Conservation (phyloP, 2,113 vertebrate species). For the Scomber japonicus region DNA sequence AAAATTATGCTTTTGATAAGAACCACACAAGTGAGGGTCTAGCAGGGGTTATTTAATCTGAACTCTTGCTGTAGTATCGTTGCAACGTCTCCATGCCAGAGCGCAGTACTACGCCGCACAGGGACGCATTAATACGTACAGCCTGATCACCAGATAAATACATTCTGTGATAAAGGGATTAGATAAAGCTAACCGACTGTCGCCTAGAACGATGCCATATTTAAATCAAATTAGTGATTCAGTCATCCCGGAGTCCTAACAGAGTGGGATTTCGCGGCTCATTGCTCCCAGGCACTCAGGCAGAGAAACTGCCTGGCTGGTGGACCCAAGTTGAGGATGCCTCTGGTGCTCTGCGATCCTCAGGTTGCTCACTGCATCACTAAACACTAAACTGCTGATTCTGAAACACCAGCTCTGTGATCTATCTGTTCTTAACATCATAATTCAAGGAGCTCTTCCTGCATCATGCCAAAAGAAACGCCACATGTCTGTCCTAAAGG, state of each 20-base stretch:
- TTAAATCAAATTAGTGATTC: constrained; percentile 22
- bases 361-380: not conserved
- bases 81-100: not conserved
- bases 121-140: not conserved
- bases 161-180: not conserved
- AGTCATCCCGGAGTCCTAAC: not conserved
- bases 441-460: not conserved
- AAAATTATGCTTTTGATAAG: not conserved
- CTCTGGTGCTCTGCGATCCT: constrained; percentile 14
- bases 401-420: not conserved
- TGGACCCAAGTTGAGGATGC: constrained; percentile 33
- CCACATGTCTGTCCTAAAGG: not conserved
- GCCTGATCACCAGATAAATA: not conserved
- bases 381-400: constrained; percentile 1
- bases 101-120: not conserved
- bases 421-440: not conserved
- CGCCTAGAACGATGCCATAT: not conserved
- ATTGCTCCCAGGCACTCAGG: constrained; percentile 20
- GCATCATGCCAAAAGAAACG: not conserved
- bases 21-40: not conserved
- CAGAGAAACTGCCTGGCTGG: constrained; percentile 1
- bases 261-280: constrained; percentile 38
- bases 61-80: constrained; percentile 13
- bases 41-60: not conserved
- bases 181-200: not conserved